Evolutionary conservation across 2,797 vertebrate genomes (phyloP).

Genomic region (Melanotaenia pygmaea): DNA sequence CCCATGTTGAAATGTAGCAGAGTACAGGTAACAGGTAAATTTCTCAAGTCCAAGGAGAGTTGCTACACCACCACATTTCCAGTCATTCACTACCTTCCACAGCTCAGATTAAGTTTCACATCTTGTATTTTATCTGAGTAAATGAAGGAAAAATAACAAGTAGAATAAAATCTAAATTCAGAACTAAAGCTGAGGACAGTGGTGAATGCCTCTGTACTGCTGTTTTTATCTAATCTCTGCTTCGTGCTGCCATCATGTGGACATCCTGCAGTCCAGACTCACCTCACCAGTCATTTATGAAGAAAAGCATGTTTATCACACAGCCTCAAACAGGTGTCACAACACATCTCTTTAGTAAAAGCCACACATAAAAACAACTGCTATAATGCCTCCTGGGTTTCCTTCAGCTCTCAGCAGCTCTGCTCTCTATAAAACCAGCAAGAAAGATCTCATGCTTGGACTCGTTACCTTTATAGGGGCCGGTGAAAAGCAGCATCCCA

Average conservation of each 20-base stretch:
- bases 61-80: too few relatives aligned
- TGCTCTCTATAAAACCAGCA: constrained; percentile 16
- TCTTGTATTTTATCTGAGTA: background rate
- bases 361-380: constrained; percentile 1
- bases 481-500: constrained; percentile 70
- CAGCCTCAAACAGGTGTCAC: background rate
- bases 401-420: constrained; percentile 12
- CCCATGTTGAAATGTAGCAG: too few relatives aligned
- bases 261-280: background rate
- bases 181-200: background rate
- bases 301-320: background rate
- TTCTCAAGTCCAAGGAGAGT: too few relatives aligned
- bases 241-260: constrained; percentile 69
- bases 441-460: background rate
- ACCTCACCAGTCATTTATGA: background rate
- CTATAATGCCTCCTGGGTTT: background rate
- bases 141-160: background rate
- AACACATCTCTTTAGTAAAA: constrained; percentile 2
- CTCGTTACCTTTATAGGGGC: constrained; percentile 72
- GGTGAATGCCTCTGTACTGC: background rate
- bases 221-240: background rate
- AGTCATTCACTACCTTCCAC: too few relatives aligned
- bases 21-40: too few relatives aligned
- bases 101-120: background rate
- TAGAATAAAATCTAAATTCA: background rate